phyloP scores from a whole-genome alignment of 1,140 invertebrate genomes.

The Diachasmimorpha longicaudata region DNA sequence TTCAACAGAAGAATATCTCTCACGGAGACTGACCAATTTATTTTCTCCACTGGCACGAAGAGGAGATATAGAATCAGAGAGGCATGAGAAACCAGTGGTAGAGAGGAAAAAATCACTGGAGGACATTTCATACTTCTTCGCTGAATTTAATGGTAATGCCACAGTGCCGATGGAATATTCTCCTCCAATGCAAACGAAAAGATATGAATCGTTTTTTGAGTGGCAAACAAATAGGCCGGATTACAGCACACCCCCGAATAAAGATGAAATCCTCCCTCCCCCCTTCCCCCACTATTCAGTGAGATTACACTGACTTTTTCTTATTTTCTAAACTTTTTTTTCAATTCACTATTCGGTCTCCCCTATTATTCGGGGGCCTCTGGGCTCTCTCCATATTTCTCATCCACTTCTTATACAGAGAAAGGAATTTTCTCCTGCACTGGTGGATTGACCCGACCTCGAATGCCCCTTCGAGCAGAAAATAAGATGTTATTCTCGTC shows the following conservation, averaged over 20 bases:
- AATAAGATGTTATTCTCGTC: constrained; percentile 7
- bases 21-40: no score
- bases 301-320: neutral
- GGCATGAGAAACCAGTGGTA: no score
- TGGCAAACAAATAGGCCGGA: constrained; percentile 12
- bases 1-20: no score
- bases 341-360: neutral
- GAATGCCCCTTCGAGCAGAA: neutral
- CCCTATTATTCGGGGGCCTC: neutral
- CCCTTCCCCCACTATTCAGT: neutral
- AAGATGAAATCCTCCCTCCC: no score
- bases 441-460: constrained; percentile 3
- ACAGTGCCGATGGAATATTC: no score
- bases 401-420: neutral
- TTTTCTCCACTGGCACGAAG: no score
- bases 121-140: no score
- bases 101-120: no score
- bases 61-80: no score
- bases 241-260: neutral
- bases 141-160: no score
- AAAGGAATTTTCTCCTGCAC: neutral
- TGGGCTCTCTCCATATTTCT: neutral
- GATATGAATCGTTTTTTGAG: neutral
- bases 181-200: no score
- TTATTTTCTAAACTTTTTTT: neutral